These are phyloP conservation scores for Yasuhikotakia modesta DNA, from an alignment of 2,797 vertebrate genomes.

Conservation along the genomic window DNA sequence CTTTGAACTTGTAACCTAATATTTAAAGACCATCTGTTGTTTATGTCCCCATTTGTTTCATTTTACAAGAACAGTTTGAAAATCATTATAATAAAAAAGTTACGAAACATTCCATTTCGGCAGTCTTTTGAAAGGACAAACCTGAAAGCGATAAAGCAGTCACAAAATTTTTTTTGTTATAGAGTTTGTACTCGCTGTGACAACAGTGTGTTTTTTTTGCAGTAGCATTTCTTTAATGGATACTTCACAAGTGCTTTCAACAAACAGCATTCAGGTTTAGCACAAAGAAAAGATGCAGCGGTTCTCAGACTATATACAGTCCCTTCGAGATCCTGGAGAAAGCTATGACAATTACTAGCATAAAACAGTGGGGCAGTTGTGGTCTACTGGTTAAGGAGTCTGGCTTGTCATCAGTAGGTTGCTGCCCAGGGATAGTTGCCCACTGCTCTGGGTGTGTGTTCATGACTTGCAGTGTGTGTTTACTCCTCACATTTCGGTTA, in stretches of 20 bases:
- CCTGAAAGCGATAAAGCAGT: neutral
- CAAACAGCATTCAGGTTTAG: conserved; percentile 13
- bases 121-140: conserved; percentile 11
- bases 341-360: neutral
- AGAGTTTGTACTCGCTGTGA: conserved; percentile 9
- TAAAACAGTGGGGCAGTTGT: no score
- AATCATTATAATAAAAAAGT: conserved; percentile 2
- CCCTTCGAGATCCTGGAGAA: conserved; percentile 19
- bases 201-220: conserved; percentile 25
- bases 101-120: neutral
- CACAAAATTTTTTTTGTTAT: neutral
- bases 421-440: no score
- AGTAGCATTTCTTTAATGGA: conserved; percentile 37
- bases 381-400: no score
- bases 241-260: conserved; percentile 14
- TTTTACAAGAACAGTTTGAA: conserved; percentile 17
- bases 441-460: no score
- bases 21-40: neutral
- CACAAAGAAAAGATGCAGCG: conserved; percentile 23
- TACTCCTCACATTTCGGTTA: no score
- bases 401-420: no score
- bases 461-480: no score
- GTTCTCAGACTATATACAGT: neutral
- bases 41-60: neutral
- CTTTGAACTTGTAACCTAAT: conserved; percentile 25